These are phyloP conservation scores for Heliconius hewitsoni DNA, from an alignment of 1,140 invertebrate species.

Conservation along the genomic window DNA sequence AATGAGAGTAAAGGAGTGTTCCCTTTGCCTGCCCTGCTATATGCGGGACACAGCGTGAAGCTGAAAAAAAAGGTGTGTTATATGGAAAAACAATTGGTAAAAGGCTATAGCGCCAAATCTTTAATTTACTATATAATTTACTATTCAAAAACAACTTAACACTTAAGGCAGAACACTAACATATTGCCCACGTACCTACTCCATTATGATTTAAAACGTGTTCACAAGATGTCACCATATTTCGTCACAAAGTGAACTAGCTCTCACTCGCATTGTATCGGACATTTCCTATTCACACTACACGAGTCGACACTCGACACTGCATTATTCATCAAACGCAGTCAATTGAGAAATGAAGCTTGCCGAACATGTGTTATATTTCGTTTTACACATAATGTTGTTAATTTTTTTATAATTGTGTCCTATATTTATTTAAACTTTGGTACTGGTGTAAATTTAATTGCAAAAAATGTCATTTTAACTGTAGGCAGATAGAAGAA, in stretches of 20 bases:
- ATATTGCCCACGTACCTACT: slow-evolving; percentile 9
- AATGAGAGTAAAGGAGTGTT: too few relatives aligned
- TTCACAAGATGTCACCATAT: slow-evolving; percentile 22
- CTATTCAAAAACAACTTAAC: background rate
- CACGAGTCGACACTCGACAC: slow-evolving; percentile 16
- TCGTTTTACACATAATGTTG: background rate
- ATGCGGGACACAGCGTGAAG: too few relatives aligned
- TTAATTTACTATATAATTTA: background rate
- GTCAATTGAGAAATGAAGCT: background rate
- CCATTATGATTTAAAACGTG: slow-evolving; percentile 23
- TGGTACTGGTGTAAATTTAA: background rate
- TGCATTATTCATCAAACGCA: slow-evolving; percentile 21
- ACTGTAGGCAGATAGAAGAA: too few relatives aligned
- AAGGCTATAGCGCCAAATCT: too few relatives aligned
- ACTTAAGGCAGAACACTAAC: background rate
- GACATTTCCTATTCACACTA: slow-evolving; percentile 30
- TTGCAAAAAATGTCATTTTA: background rate
- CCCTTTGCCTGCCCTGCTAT: too few relatives aligned
- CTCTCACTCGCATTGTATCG: slow-evolving; percentile 23
- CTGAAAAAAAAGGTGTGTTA: background rate
- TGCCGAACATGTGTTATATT: background rate
- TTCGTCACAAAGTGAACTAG: slow-evolving; percentile 24
- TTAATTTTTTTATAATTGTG: background rate
- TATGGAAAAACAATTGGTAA: too few relatives aligned
- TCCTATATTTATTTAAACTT: background rate